phyloP scores from a whole-genome alignment of 2,797 vertebrate species.

The Cirrhinus molitorella region DNA sequence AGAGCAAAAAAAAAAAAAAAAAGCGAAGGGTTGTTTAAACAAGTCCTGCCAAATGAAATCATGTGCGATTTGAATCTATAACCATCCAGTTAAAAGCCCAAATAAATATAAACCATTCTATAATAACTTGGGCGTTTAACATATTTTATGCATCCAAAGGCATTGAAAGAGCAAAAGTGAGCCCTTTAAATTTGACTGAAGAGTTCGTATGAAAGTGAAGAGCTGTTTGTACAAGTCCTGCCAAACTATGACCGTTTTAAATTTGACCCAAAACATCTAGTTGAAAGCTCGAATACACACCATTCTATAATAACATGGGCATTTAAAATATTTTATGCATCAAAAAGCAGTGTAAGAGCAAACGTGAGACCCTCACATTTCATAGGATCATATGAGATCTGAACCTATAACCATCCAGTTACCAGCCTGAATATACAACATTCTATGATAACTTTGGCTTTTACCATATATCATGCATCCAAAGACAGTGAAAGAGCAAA shows the following conservation, averaged over 20 bases:
- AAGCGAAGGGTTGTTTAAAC: constrained; percentile 33
- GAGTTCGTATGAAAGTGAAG: constrained; percentile 41
- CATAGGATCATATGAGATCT: background rate
- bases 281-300: background rate
- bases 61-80: too few relatives aligned
- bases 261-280: too few relatives aligned
- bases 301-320: too few relatives aligned
- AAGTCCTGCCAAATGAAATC: background rate
- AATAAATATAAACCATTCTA: background rate
- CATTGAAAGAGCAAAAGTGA: constrained; percentile 11
- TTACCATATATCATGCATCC: background rate
- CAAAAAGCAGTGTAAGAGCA: too few relatives aligned
- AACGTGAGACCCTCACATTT: too few relatives aligned
- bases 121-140: background rate
- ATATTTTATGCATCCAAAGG: background rate
- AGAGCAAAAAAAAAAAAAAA: too few relatives aligned
- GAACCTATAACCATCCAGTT: background rate
- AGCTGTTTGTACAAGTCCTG: too few relatives aligned
- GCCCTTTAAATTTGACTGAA: constrained; percentile 52
- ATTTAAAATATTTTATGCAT: too few relatives aligned
- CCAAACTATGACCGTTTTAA: too few relatives aligned
- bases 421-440: background rate
- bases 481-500: constrained; percentile 13
- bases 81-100: background rate
- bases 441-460: background rate